Percentiles rank a stretch among this genome's conserved stretches.
phyloP scores from a whole-genome alignment of 1,140 invertebrate genomes.

The Macrostomum lignano region DNA sequence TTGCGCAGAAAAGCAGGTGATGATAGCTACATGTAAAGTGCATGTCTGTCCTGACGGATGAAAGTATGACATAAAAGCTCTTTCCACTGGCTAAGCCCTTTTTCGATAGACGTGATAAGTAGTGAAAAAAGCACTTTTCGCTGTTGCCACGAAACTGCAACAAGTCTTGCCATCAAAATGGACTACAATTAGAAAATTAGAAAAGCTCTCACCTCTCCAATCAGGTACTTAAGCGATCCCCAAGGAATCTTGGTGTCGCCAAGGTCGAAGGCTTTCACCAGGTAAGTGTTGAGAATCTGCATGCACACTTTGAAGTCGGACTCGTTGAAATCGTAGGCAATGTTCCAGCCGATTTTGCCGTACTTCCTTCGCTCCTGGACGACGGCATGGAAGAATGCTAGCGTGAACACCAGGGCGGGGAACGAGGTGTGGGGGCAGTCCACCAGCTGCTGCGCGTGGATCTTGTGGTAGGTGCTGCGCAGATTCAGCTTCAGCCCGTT shows the following conservation, averaged over 20 bases:
- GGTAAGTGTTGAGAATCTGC: slow-evolving; percentile 48
- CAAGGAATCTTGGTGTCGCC: slow-evolving; percentile 43
- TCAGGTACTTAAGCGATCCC: slow-evolving; percentile 59
- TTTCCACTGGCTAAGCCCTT: slow-evolving; percentile 55
- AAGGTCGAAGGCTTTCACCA: slow-evolving; percentile 36
- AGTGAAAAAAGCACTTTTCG: slow-evolving; percentile 1
- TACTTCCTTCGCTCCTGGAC: slow-evolving; percentile 60
- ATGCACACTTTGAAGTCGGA: slow-evolving; percentile 59
- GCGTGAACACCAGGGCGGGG: slow-evolving; percentile 46
- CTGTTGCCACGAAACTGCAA: slow-evolving; percentile 53
- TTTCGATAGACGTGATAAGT: slow-evolving; percentile 30
- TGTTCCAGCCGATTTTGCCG: slow-evolving; percentile 71
- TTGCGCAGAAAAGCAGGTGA: too few relatives aligned
- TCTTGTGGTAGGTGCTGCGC: slow-evolving; percentile 56
- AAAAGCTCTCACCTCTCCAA: slow-evolving; percentile 41
- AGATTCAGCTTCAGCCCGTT: slow-evolving; percentile 61
- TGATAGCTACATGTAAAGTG: too few relatives aligned
- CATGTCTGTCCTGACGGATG: too few relatives aligned
- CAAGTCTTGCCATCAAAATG: slow-evolving; percentile 16
- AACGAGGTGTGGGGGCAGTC: slow-evolving; percentile 42
- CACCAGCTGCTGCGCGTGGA: slow-evolving; percentile 38
- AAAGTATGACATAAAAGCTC: slow-evolving; percentile 52
- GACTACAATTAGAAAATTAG: slow-evolving; percentile 1
- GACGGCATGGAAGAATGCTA: slow-evolving; percentile 64
- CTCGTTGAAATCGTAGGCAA: slow-evolving; percentile 64